Percentiles rank a stretch among this genome's conserved stretches.
Conservation (phyloP, 2,888 invertebrate genomes). For the Netelia virgata region DNA sequence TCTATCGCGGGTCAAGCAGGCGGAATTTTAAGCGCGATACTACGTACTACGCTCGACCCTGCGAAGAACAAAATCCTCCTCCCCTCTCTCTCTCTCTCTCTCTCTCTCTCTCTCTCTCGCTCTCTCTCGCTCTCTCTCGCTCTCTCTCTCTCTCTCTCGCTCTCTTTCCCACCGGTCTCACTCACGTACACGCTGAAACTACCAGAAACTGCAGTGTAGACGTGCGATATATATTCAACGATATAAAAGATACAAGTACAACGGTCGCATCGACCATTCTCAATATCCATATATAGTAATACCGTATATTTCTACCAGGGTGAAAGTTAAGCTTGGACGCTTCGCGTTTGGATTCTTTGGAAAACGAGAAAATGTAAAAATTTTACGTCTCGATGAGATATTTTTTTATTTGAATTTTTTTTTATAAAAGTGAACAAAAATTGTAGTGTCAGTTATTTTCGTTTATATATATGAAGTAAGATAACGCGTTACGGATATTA, state of each 20-base stretch:
- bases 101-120: background rate
- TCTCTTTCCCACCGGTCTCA: slow-evolving; percentile 5
- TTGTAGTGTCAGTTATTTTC: too few relatives aligned
- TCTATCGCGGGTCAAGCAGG: slow-evolving; percentile 85
- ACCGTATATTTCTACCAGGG: background rate
- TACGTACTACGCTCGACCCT: slow-evolving; percentile 59
- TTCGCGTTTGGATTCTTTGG: too few relatives aligned
- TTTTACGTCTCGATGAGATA: too few relatives aligned
- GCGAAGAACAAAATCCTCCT: slow-evolving; percentile 31
- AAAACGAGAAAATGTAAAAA: too few relatives aligned
- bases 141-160: background rate
- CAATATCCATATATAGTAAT: slow-evolving; percentile 25
- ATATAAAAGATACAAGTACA: slow-evolving; percentile 54
- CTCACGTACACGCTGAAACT: slow-evolving; percentile 54
- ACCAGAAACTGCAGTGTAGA: slow-evolving; percentile 62
- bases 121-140: background rate
- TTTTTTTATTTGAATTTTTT: too few relatives aligned
- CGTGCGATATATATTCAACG: slow-evolving; percentile 47
- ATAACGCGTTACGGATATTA: too few relatives aligned
- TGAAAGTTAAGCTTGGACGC: too few relatives aligned
- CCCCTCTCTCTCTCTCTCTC: too few relatives aligned
- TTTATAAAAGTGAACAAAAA: too few relatives aligned
- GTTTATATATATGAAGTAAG: too few relatives aligned
- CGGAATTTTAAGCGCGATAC: slow-evolving; percentile 84
- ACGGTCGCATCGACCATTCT: slow-evolving; percentile 45